These are phyloP conservation scores for Marmota flaviventris DNA, from an alignment of 2,113 vertebrate species.

Conservation along the genomic window DNA sequence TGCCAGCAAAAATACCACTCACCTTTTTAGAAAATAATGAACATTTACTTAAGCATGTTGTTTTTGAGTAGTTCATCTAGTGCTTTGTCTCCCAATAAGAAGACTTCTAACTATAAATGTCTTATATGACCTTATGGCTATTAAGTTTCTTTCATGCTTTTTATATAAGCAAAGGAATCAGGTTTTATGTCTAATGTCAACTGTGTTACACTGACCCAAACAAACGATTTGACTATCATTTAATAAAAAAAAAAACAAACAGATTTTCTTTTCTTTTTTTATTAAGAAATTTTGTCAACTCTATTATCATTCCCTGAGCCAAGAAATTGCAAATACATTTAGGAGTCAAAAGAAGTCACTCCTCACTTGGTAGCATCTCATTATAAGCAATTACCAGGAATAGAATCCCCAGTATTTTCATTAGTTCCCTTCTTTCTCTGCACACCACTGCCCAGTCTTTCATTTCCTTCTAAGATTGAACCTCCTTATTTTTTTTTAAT, in stretches of 20 bases:
- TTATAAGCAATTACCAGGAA: slow-evolving; percentile 3
- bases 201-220: not conserved
- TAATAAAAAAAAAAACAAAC: not conserved
- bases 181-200: not conserved
- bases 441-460: not conserved
- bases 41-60: slow-evolving; percentile 46
- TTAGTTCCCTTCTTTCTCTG: slow-evolving; percentile 30
- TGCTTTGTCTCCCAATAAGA: not conserved
- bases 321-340: not conserved
- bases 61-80: slow-evolving; percentile 35
- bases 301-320: not conserved
- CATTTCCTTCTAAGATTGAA: slow-evolving; percentile 33
- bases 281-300: not conserved
- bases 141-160: slow-evolving; percentile 24
- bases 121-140: not conserved
- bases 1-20: not conserved
- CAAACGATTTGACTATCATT: slow-evolving; percentile 34
- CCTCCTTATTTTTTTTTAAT: not conserved
- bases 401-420: not conserved
- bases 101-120: not conserved
- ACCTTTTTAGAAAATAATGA: not conserved
- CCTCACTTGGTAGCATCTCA: not conserved
- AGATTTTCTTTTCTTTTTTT: not conserved
- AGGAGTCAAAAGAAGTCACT: not conserved
- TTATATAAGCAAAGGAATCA: slow-evolving; percentile 16